Base-by-base conservation (phyloP, 2,797 vertebrate genomes). In the Pygocentrus nattereri region DNA sequence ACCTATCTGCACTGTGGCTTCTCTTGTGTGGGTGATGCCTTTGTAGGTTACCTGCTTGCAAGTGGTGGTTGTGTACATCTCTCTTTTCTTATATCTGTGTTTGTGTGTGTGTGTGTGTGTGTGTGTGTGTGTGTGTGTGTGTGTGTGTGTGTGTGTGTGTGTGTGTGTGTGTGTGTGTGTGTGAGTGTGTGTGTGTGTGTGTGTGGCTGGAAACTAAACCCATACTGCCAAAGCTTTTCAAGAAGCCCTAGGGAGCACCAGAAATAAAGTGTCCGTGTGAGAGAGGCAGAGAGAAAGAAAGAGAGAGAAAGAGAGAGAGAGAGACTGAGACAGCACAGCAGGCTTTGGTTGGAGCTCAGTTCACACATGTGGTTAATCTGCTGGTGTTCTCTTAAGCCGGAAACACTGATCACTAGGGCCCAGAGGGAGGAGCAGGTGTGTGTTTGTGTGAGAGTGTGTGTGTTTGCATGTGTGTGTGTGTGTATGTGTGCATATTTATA, bases 301-400 rank as follows among this genome's bases (percentile, higher is more conserved):
- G 30, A 78, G 62, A 68, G 50, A 68, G 50, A 59, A 56, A 52
- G 52, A 78, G 83, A 81, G 75, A 70, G 71, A 75, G 65, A 70
- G 70, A 49, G 70, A 82, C 8, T 70, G 76, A 81, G 74, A 79
- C 72, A 79, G 65, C 82, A 74, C 85, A 82, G 84, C 80, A 47
- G 72, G 84, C 59, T 79, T 87, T 64, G 75, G 78, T 82, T 74
- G 79, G 76, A 82, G 84, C 80, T 82, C 84, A 82, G 75, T 75
- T 81, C 85, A 84, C 78, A 80, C 80, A 87, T 85, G 85, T 82
- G 85, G 85, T 81, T 88, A 81, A 87, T 86, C 86, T 78, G 83
- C 59, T 69, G 72, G 82, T 82, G 83, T 87, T 84, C 82, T 83
- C 84, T 82, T 86, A 87, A 87, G 77, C 84, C 82, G 81, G 84